Base-by-base conservation (phyloP, 1,140 invertebrate species). In the Drosophila fuyamai region DNA sequence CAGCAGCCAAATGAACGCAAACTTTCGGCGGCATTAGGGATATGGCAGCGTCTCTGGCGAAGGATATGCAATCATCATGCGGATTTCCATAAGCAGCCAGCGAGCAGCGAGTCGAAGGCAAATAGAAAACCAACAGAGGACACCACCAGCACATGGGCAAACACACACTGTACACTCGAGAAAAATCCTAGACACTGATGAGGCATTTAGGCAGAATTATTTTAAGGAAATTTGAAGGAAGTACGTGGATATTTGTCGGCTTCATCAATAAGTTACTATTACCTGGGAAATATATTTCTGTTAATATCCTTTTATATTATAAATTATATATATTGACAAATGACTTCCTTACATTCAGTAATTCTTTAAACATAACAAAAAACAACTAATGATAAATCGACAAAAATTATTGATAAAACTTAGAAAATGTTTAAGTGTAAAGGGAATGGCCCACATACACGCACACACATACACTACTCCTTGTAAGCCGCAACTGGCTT, bases 31-130 rank as follows among this genome's bases (percentile, higher is more conserved):
- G 84, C 81, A 88, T 88, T 84, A 89, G 77, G 84, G 84, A 89
- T 88, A 88, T 84, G 77, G 72, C 76, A 72, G 77, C 48, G 77
- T 78, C 80, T 76, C 77, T 81, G 75, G 72, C 86, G 72, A 73
- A 90, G 86, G 86, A 90, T 90, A 90, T 90, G 86, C 86, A 90
- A 90, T 90, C 86, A 90, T 90, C 88, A 90, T 86, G 88, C 82
- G 88, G 88, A 90, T 90, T 90, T 90, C 88, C 88, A 90, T 90
- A 90, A 90, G 88, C 82, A 90, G 78, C 66, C 71, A 76, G 63
- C 66, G 43, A 59, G 71, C 62, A 57, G 51, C 58, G 77, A 76
- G 51, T 76, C 75, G 74, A 84, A 79, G 66, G 73, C 77, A 84
- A 84, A 84, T 85, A 84, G 81, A 85, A 85, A 80, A 80, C 68